Evolutionary conservation across 1,140 invertebrate genomes (phyloP).

Genomic region (Bombus superbus): DNA sequence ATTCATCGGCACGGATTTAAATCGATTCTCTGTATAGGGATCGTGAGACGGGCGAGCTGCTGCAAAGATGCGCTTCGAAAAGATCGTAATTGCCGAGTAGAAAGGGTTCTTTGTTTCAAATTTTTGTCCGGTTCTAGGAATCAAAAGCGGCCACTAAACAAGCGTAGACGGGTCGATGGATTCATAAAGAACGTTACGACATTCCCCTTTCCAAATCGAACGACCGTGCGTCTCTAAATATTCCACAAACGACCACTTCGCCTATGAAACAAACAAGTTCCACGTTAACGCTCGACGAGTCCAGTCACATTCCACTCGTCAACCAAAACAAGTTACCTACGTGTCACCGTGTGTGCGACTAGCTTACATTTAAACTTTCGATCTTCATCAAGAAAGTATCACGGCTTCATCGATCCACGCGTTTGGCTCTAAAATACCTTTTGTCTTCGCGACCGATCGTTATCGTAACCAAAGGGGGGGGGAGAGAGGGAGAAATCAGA

Average conservation of each 20-base stretch:
- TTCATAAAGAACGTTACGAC: not conserved
- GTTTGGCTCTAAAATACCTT: not conserved
- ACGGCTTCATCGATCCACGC: not conserved
- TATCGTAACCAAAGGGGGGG: no score
- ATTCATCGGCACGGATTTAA: constrained; percentile 6
- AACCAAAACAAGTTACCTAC: constrained; percentile 22
- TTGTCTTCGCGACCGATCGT: not conserved
- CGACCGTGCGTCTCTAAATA: not conserved
- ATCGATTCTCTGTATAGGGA: constrained; percentile 21
- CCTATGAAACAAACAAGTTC: not conserved
- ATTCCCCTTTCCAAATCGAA: not conserved
- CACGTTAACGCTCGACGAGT: not conserved
- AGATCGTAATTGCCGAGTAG: not conserved
- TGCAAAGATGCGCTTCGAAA: no score
- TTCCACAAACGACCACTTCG: not conserved
- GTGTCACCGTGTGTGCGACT: not conserved
- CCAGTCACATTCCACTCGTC: constrained; percentile 27
- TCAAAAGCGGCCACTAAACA: not conserved
- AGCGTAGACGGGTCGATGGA: not conserved
- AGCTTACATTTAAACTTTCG: constrained; percentile 7
- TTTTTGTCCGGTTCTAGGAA: not conserved
- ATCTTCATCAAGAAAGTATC: constrained; percentile 15
- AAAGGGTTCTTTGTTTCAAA: not conserved
- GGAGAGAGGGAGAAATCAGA: no score
- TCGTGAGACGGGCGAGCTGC: not conserved